Evolutionary conservation across 2,113 vertebrate genomes (phyloP).

Genomic region (Dipodomys spectabilis): DNA sequence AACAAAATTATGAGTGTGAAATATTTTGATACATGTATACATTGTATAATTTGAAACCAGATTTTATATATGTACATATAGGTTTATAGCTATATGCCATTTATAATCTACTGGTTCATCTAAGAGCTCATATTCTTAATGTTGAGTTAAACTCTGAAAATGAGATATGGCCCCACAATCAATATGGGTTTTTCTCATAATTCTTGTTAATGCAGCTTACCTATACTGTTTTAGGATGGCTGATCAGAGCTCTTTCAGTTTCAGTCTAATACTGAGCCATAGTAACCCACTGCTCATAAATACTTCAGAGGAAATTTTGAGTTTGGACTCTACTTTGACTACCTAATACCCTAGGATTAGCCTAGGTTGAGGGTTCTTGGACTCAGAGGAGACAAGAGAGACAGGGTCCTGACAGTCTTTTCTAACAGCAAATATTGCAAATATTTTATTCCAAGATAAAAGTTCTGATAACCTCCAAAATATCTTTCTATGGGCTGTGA

Average conservation of each 20-base stretch:
- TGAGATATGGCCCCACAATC: neutral
- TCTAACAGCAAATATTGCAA: neutral
- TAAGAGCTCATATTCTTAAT: neutral
- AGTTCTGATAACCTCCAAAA: neutral
- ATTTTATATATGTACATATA: too few species aligned
- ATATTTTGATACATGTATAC: neutral
- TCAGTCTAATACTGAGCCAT: neutral
- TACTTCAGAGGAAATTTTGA: neutral
- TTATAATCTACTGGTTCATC: neutral
- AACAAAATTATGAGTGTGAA: too few species aligned
- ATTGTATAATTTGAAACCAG: neutral
- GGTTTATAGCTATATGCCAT: too few species aligned
- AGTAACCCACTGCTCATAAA: neutral
- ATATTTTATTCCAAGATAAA: neutral
- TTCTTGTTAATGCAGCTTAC: too few species aligned
- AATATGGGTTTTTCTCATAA: neutral
- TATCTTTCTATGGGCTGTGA: neutral
- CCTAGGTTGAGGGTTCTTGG: too few species aligned
- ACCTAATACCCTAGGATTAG: neutral
- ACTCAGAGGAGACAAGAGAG: neutral
- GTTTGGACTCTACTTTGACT: neutral
- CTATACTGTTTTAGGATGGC: neutral
- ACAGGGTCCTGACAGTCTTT: neutral
- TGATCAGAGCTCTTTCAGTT: neutral
- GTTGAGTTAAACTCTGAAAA: neutral